Conservation (phyloP, 1,140 invertebrate species). For the Diachasma alloeum region DNA sequence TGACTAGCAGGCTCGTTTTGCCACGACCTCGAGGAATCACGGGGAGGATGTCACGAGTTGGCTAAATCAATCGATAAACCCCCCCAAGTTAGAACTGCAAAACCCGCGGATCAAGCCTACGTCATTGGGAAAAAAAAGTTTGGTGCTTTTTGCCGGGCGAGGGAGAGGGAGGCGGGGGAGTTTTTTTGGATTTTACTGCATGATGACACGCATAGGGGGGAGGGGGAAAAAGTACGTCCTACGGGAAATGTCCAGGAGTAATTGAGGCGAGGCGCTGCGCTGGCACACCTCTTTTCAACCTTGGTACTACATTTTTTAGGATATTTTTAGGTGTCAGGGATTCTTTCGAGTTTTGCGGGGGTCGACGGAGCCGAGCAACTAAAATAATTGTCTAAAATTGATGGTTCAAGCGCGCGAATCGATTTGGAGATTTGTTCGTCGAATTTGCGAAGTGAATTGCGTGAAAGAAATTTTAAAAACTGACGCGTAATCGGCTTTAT, state of each 20-base stretch:
- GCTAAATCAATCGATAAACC: slow-evolving; percentile 16
- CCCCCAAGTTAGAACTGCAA: slow-evolving; percentile 3
- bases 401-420: too few relatives aligned
- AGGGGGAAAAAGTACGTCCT: neutral
- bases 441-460: too few relatives aligned
- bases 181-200: slow-evolving; percentile 3
- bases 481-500: too few relatives aligned
- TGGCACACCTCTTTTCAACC: neutral
- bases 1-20: neutral
- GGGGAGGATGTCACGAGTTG: slow-evolving; percentile 11
- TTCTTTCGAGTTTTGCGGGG: too few relatives aligned
- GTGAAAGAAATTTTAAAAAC: neutral
- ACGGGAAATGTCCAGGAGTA: slow-evolving; percentile 1
- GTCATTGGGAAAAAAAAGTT: neutral
- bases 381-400: too few relatives aligned
- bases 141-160: neutral
- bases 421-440: too few relatives aligned
- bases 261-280: slow-evolving; percentile 8
- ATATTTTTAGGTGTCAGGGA: neutral
- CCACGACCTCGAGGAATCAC: slow-evolving; percentile 8
- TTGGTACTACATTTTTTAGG: neutral
- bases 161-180: neutral
- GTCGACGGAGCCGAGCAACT: too few relatives aligned
- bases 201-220: neutral
- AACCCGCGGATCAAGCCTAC: slow-evolving; percentile 9